Evolutionary conservation across 2,113 vertebrate genomes (phyloP).

Genomic region (Tragelaphus buxtoni): DNA sequence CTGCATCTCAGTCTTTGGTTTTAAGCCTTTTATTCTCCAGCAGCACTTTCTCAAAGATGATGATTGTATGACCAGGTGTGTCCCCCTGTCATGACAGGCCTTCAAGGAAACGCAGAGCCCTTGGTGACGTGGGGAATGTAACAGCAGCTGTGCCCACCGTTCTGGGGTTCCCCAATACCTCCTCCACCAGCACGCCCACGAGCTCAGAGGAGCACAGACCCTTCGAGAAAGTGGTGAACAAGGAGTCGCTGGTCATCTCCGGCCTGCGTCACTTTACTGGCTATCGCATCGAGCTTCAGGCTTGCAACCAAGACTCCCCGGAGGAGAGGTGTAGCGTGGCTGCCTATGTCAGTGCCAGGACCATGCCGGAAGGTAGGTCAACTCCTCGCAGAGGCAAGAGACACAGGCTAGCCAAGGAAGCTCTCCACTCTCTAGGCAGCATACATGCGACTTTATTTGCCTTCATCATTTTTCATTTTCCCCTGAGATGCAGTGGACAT

Average conservation of each 20-base stretch:
- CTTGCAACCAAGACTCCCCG: constrained; percentile 88
- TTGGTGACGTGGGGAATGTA: constrained; percentile 82
- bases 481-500: background rate
- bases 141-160: constrained; percentile 77
- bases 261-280: constrained; percentile 94
- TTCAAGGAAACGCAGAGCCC: constrained; percentile 88
- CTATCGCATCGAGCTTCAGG: constrained; percentile 97
- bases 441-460: rapidly evolving
- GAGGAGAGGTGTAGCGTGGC: constrained; percentile 89
- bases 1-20: background rate
- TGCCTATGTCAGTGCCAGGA: constrained; percentile 92
- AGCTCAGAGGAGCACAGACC: constrained; percentile 80
- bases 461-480: background rate
- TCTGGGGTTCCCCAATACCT: constrained; percentile 64
- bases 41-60: rapidly evolving
- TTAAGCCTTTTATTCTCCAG: background rate
- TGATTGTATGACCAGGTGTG: rapidly evolving
- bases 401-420: too few species aligned
- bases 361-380: constrained; percentile 92
- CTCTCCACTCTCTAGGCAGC: too few species aligned
- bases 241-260: constrained; percentile 92
- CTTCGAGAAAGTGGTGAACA: constrained; percentile 85
- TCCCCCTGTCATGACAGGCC: constrained; percentile 77
- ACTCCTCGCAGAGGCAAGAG: rapidly evolving
- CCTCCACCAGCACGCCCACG: constrained; percentile 73